Base-by-base conservation (phyloP, 2,797 vertebrate genomes). In the Pseudochirops corinnae region DNA sequence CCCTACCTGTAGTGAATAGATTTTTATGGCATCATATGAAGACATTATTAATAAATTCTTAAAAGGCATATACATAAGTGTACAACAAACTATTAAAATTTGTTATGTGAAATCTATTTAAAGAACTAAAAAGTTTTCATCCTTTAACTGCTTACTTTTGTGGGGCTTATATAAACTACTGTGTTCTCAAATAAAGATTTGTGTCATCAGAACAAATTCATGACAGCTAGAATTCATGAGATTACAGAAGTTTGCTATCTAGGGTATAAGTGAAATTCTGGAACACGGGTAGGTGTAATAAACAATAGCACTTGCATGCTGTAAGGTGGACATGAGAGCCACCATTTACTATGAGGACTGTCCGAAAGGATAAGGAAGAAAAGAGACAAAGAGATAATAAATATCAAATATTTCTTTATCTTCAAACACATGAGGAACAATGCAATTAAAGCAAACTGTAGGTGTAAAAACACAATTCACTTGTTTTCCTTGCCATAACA, bases 401-500 rank as follows among this genome's bases (percentile, higher is more conserved):
- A 95, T 67, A 67, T 14, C 12, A 67, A 67, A n/a, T 24, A 67
- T 39, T 74, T 39, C 21, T 46, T 82, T 24, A 46, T 21, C 74
- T 97, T 29, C 74, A 90, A 12, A 95, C 92, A 92, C 95, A 92
- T 92, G 93, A 92, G 18, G 24, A 93, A 93, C 33, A 93, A 50
- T 87, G 46, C 67, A 50, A 87, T 9, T 57, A 62, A 57, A 52
- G 55, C 90, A 87, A 97, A 95, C 60, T 91, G 13, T 12, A 56
- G 57, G 33, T 33, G 7, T 1, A 39, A 93, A 55, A 82, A 82
- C 52, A 60, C 2, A 55, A 5, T 28, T 50, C 74, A 87, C 39
- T 50, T 87, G 53, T 87, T 46, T 87, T 28, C 26, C 39, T 28
- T 50, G 21, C 39, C 39, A 18, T 87, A 87, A 50, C 9, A 87